Evolutionary conservation across 2,888 invertebrate species (phyloP).

Genomic region (Seira ritae): DNA sequence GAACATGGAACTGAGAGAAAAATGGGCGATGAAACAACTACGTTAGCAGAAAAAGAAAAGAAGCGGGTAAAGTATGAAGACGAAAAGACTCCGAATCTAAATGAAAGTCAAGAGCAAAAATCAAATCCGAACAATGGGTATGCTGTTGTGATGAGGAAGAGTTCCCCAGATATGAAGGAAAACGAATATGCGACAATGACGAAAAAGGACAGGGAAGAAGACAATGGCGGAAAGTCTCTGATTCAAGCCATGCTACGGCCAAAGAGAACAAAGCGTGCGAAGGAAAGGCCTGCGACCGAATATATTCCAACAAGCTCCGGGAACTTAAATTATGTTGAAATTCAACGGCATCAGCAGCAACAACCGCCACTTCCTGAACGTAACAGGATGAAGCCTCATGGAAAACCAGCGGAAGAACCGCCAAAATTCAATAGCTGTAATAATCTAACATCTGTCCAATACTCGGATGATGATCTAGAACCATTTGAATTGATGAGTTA

Average conservation of each 20-base stretch:
- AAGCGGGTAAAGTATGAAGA: neutral
- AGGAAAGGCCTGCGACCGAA: neutral
- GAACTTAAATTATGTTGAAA: neutral
- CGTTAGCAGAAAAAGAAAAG: neutral
- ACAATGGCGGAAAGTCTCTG: neutral
- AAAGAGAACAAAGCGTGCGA: neutral
- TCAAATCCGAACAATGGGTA: neutral
- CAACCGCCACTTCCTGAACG: neutral
- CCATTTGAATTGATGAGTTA: slow-evolving; percentile 54
- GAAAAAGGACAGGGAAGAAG: neutral
- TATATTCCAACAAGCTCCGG: neutral
- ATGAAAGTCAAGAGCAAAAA: neutral
- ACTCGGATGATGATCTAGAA: slow-evolving; percentile 56
- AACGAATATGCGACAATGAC: neutral
- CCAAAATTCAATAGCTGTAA: slow-evolving; percentile 60
- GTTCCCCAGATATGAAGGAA: neutral
- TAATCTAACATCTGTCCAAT: slow-evolving; percentile 26
- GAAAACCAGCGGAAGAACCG: neutral
- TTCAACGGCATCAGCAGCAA: neutral
- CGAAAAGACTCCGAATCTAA: too few relatives aligned
- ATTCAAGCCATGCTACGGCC: neutral
- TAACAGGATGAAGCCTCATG: neutral
- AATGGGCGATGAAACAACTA: neutral
- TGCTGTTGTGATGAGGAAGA: neutral
- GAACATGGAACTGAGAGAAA: neutral